phyloP scores from a whole-genome alignment of 2,888 invertebrate species.

The Tetheella fluctuosa region DNA sequence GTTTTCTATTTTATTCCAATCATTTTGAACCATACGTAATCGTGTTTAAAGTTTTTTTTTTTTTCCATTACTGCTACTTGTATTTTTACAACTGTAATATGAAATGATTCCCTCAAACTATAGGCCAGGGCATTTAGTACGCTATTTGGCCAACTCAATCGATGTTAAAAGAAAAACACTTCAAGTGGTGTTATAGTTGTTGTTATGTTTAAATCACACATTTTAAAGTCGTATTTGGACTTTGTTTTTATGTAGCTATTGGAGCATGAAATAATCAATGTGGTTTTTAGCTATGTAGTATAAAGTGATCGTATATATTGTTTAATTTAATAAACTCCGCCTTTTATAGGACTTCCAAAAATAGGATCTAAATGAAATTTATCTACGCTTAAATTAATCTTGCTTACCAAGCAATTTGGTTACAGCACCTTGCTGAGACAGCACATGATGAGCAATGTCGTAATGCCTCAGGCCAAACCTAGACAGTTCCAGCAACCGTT shows the following conservation, averaged over 20 bases:
- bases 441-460: slow-evolving; percentile 95
- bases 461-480: slow-evolving; percentile 93
- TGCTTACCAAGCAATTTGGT: slow-evolving; percentile 94
- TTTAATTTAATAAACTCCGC: too few relatives aligned
- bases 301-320: too few relatives aligned
- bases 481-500: slow-evolving; percentile 91
- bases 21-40: slow-evolving; percentile 27
- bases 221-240: neutral
- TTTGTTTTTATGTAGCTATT: too few relatives aligned
- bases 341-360: too few relatives aligned
- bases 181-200: slow-evolving; percentile 19
- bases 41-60: slow-evolving; percentile 11
- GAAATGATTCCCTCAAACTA: slow-evolving; percentile 20
- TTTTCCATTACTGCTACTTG: neutral
- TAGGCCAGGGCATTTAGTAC: slow-evolving; percentile 21
- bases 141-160: slow-evolving; percentile 32
- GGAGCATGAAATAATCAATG: too few relatives aligned
- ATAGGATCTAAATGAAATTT: neutral
- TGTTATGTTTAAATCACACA: neutral
- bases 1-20: slow-evolving; percentile 25
- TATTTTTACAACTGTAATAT: neutral
- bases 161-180: slow-evolving; percentile 29
- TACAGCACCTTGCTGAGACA: slow-evolving; percentile 95
- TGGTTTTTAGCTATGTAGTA: too few relatives aligned
- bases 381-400: slow-evolving; percentile 16